These are phyloP conservation scores for Holacanthella duospinosa DNA, from an alignment of 2,888 invertebrate genomes.

Conservation along the genomic window DNA sequence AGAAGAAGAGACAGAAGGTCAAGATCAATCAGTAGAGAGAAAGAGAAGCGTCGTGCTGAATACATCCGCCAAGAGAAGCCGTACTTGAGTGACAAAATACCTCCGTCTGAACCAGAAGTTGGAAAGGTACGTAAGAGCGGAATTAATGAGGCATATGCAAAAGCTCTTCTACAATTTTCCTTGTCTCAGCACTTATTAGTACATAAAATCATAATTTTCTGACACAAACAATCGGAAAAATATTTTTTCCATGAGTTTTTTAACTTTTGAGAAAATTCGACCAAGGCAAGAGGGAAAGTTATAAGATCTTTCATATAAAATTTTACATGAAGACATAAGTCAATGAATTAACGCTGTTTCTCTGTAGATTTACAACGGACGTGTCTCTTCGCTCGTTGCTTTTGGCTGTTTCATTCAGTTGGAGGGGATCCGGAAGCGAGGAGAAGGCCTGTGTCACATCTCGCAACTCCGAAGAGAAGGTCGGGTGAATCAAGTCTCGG, in stretches of 20 bases:
- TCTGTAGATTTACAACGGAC: slow-evolving; percentile 72
- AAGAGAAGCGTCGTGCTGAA: slow-evolving; percentile 18
- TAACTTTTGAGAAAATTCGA: too few species aligned
- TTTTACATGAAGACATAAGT: not conserved
- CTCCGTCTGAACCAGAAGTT: slow-evolving; percentile 46
- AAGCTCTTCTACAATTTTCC: not conserved
- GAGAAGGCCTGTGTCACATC: slow-evolving; percentile 96
- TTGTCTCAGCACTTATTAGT: too few species aligned
- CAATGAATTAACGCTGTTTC: slow-evolving; percentile 3
- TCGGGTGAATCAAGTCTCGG: slow-evolving; percentile 83
- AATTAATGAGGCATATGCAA: not conserved
- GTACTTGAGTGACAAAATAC: slow-evolving; percentile 34
- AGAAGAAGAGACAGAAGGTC: slow-evolving; percentile 18
- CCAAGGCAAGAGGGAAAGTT: not conserved
- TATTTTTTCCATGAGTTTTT: too few species aligned
- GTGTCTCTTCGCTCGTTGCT: slow-evolving; percentile 90
- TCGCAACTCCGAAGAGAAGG: slow-evolving; percentile 87
- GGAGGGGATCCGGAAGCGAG: slow-evolving; percentile 74
- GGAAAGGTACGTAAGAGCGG: slow-evolving; percentile 41
- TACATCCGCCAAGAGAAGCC: slow-evolving; percentile 28
- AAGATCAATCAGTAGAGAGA: slow-evolving; percentile 35
- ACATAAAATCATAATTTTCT: too few species aligned
- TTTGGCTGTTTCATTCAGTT: slow-evolving; percentile 97
- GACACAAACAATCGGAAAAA: too few species aligned
- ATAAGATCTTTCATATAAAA: not conserved